phyloP scores from a whole-genome alignment of 2,888 invertebrate genomes.

The Eupithecia insigniata region DNA sequence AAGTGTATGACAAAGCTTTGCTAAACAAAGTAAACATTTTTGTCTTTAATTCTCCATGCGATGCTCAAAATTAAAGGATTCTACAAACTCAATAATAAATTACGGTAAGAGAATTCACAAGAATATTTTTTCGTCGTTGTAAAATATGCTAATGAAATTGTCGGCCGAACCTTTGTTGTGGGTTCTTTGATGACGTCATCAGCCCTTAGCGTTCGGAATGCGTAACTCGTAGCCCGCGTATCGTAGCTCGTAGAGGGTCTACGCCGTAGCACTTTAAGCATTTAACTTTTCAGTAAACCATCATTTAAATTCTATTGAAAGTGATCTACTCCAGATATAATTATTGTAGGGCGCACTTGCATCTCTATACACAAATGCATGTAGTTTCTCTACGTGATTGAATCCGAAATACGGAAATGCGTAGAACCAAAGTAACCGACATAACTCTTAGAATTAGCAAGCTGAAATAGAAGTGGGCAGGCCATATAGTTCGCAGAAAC shows the following conservation, averaged over 20 bases:
- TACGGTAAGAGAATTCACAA: not conserved
- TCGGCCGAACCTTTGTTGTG: not conserved
- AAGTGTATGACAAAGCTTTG: not conserved
- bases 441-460: not conserved
- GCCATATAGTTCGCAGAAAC: too few relatives aligned
- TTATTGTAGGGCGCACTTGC: too few relatives aligned
- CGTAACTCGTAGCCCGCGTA: not conserved
- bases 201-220: slow-evolving; percentile 4
- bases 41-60: not conserved
- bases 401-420: not conserved
- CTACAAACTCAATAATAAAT: not conserved
- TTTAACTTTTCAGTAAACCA: not conserved
- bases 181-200: slow-evolving; percentile 7
- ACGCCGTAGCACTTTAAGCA: not conserved
- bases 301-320: not conserved
- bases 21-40: not conserved
- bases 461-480: not conserved
- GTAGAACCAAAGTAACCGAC: too few relatives aligned
- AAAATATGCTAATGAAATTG: slow-evolving; percentile 7
- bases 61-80: not conserved
- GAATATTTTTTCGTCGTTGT: slow-evolving; percentile 1
- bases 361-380: too few relatives aligned
- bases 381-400: too few relatives aligned
- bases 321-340: not conserved
- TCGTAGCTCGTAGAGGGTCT: slow-evolving; percentile 2